These are phyloP conservation scores for Andrena dorsata DNA, from an alignment of 2,888 invertebrate species.

Conservation along the genomic window DNA sequence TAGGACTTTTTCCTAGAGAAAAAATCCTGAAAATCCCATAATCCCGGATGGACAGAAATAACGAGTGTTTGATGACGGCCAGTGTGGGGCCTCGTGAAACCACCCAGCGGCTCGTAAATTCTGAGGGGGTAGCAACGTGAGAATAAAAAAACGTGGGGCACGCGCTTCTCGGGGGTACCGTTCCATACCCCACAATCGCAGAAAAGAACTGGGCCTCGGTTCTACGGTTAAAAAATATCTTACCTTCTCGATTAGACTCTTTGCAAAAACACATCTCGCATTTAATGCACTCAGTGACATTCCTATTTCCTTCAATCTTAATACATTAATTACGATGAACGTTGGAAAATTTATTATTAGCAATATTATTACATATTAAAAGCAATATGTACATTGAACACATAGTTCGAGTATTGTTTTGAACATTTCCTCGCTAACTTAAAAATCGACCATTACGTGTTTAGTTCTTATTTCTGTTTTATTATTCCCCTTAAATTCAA, in stretches of 20 bases:
- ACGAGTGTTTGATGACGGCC: slow-evolving; percentile 83
- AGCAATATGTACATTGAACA: too few species aligned
- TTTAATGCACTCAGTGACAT: background rate
- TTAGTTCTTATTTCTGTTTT: too few species aligned
- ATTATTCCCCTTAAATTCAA: too few species aligned
- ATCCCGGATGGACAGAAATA: slow-evolving; percentile 83
- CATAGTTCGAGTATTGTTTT: too few species aligned
- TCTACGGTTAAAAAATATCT: slow-evolving; percentile 14
- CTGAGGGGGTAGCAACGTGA: slow-evolving; percentile 65
- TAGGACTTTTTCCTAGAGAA: slow-evolving; percentile 73
- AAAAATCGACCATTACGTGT: too few species aligned
- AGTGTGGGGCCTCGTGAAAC: slow-evolving; percentile 74
- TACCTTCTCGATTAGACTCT: background rate
- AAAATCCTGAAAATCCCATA: slow-evolving; percentile 79
- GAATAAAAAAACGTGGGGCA: slow-evolving; percentile 79
- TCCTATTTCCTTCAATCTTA: background rate
- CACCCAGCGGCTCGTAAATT: slow-evolving; percentile 71
- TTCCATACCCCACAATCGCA: slow-evolving; percentile 66
- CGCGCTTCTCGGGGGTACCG: slow-evolving; percentile 75
- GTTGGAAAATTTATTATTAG: too few species aligned
- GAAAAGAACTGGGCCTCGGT: slow-evolving; percentile 60
- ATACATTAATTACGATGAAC: too few species aligned
- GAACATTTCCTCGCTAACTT: too few species aligned
- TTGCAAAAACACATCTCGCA: background rate
- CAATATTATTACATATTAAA: too few species aligned